A percentile compares a stretch with the other conserved stretches of the same genome.
Evolutionary conservation across 2,797 vertebrate genomes (phyloP).

Genomic region (Gambelia wislizenii): DNA sequence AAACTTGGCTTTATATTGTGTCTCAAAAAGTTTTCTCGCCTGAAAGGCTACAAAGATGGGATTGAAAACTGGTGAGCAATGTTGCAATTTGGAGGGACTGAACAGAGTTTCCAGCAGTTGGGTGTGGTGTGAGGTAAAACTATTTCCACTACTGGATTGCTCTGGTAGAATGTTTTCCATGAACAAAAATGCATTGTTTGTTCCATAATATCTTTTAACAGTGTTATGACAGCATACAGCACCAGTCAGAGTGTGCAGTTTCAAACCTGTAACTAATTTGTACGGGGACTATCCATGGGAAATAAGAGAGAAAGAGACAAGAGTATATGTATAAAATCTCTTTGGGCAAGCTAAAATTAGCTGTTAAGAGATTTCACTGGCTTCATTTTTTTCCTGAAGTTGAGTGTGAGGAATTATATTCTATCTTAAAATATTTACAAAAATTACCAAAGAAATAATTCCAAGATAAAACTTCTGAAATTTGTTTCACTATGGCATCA

Average conservation of each 20-base stretch:
- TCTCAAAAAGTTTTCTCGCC: neutral
- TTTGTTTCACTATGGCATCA: neutral
- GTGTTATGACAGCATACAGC: too few species aligned
- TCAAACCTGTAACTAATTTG: neutral
- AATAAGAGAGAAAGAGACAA: too few species aligned
- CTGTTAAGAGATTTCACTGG: neutral
- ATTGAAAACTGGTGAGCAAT: neutral
- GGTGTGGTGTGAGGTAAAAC: neutral
- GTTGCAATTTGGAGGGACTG: neutral
- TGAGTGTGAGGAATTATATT: neutral
- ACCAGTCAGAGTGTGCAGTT: too few species aligned
- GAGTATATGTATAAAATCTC: neutral
- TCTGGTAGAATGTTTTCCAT: neutral
- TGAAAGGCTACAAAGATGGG: neutral
- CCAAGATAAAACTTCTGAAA: neutral
- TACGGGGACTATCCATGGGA: neutral
- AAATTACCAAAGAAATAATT: neutral
- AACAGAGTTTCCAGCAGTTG: neutral
- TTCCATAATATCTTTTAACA: neutral
- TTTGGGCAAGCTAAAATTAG: neutral
- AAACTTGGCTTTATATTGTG: neutral
- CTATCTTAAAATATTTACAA: neutral
- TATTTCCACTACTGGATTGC: neutral
- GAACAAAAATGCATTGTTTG: neutral
- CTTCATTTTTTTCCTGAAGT: neutral